Conservation (phyloP, 2,797 vertebrate genomes). For the Apodemus agrarius region DNA sequence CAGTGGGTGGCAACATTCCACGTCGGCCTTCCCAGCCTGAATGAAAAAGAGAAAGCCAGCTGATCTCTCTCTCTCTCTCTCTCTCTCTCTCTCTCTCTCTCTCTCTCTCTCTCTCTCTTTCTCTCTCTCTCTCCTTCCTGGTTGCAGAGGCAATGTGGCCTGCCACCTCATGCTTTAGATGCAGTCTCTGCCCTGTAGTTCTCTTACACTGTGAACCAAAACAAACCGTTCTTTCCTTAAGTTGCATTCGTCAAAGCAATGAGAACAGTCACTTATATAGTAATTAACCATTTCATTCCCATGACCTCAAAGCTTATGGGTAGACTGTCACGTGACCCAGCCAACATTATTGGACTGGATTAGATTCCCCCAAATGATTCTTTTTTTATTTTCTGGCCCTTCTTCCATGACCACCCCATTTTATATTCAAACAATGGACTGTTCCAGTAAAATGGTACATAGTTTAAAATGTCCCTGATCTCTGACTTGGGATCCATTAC, state of each 20-base stretch:
- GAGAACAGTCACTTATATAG: background rate
- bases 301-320: background rate
- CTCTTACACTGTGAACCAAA: background rate
- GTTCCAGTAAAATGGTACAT: background rate
- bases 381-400: background rate
- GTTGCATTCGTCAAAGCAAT: background rate
- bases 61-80: background rate
- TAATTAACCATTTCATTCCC: background rate
- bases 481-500: background rate
- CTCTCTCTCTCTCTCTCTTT: too few relatives aligned
- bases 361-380: conserved; percentile 18
- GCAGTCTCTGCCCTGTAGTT: background rate
- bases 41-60: background rate
- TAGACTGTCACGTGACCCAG: background rate
- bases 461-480: background rate
- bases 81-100: too few relatives aligned
- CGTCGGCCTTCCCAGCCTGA: background rate
- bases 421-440: background rate
- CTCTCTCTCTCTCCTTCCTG: background rate
- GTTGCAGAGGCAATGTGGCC: too few relatives aligned
- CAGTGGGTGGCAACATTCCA: too few relatives aligned
- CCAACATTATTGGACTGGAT: background rate
- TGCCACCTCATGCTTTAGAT: background rate
- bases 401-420: background rate
- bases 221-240: background rate